A percentile compares a stretch with the other conserved stretches of the same genome.
Evolutionary conservation across 2,888 invertebrate genomes (phyloP).

Genomic region (Dastarcus helophoroides): DNA sequence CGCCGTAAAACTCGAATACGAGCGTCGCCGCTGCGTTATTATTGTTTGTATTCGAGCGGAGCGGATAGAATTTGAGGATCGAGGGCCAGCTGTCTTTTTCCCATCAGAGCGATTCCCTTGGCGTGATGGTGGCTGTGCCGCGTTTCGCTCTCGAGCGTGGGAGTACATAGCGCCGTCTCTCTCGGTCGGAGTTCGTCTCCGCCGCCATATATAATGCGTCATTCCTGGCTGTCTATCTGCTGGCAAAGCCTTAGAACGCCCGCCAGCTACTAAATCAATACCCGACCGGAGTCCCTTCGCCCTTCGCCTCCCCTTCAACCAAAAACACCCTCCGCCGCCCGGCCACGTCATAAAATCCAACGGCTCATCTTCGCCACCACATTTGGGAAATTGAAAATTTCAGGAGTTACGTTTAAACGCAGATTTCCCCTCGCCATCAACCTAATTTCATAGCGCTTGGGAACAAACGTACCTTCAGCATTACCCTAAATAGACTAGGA

Average conservation of each 20-base stretch:
- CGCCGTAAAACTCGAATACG: too few relatives aligned
- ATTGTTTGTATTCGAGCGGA: too few relatives aligned
- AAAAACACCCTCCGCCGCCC: conserved; percentile 19
- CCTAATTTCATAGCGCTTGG: not conserved
- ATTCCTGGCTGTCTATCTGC: conserved; percentile 39
- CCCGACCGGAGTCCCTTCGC: conserved; percentile 25
- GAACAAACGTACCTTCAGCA: too few relatives aligned
- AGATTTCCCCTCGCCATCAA: conserved; percentile 5
- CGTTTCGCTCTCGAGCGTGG: conserved; percentile 20
- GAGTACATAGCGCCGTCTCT: conserved; percentile 21
- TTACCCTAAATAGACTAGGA: too few relatives aligned
- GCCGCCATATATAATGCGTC: conserved; percentile 40
- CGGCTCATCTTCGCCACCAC: conserved; percentile 27
- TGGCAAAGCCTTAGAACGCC: conserved; percentile 37
- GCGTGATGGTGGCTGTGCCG: conserved; percentile 18
- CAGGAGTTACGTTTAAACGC: conserved; percentile 4
- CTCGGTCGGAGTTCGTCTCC: conserved; percentile 35
- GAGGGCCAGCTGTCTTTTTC: conserved; percentile 36
- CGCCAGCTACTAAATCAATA: conserved; percentile 40
- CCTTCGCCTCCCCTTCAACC: conserved; percentile 21
- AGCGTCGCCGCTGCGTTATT: too few relatives aligned
- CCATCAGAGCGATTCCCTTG: conserved; percentile 26
- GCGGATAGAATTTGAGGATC: too few relatives aligned
- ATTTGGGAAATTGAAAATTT: conserved; percentile 28
- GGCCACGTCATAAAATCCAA: conserved; percentile 21